Conservation (phyloP, 2,113 vertebrate species). For the Casuarius casuarius region DNA sequence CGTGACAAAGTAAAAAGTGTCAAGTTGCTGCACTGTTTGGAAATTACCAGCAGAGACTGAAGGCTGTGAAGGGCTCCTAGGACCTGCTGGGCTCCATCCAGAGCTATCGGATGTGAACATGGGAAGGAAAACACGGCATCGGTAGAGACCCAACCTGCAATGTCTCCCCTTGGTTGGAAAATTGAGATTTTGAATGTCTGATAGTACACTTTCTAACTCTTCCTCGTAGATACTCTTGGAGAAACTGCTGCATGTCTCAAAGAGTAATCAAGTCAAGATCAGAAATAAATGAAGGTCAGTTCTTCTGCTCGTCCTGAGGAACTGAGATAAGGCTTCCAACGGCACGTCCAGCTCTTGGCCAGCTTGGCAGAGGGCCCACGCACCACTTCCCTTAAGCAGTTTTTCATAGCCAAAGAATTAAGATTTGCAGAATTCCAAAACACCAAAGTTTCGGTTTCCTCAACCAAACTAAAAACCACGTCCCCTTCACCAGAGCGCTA, state of each 20-base stretch:
- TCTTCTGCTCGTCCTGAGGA: neutral
- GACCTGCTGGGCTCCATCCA: neutral
- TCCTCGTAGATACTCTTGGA: neutral
- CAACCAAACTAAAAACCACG: fast-evolving
- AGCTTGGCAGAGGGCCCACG: neutral
- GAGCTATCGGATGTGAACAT: fast-evolving
- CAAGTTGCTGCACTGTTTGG: neutral
- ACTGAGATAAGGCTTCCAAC: neutral
- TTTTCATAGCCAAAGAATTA: neutral
- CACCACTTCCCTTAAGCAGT: neutral
- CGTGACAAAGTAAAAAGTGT: neutral
- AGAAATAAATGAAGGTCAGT: neutral
- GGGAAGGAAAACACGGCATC: neutral
- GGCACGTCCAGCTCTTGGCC: neutral
- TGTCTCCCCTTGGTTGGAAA: neutral
- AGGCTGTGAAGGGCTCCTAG: neutral
- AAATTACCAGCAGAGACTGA: neutral
- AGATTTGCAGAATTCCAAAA: neutral
- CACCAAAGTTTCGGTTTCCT: neutral
- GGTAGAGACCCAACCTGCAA: neutral
- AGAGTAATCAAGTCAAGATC: neutral
- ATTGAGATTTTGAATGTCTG: no score
- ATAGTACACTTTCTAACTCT: neutral
- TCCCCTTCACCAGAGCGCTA: neutral
- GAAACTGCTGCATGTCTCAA: neutral